Evolutionary conservation across 2,888 invertebrate genomes (phyloP), one percentile per base, ranked within the genome.

Genomic region (Ormyrus pomaceus): DNA sequence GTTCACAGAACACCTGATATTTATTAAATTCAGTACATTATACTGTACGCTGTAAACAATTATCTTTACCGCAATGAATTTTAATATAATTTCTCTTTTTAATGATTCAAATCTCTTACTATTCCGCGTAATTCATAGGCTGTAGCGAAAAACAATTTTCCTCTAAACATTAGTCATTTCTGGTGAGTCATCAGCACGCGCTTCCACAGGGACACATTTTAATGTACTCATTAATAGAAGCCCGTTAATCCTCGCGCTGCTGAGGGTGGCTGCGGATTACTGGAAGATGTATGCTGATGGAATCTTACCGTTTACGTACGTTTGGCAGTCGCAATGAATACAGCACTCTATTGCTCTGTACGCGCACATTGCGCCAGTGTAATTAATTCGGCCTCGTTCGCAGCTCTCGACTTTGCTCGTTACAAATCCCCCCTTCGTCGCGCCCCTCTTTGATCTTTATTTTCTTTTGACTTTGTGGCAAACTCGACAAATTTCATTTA

Each of bases 261-360:
- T 50, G 62, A 72, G 83, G 83, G 84, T 83, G 82, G 83, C 83
- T 77, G 77, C 82, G 87, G 87, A 89, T 89, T 88, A 89, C 83
- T 72, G 51, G 82, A 87, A 89, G 89, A 89, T 88, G 86, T 88
- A 89, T 86, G 86, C 86, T 86, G 88, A 89, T 89, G 88, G 87
- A 89, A 88, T 88, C 86, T 88, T 87, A 86, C 84, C 86, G 87
- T 88, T 87, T 86, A 85, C 77, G 65, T 56, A n/a, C 51, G 8
- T 85, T 83, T 81, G 81, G 85, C 85, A 82, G 81, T 70, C 75
- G 81, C 83, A 86, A 86, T 85, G 86, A 87, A 85, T 85, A 80
- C 84, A 46, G 48, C 34, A 13, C 6, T 34, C 55, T 46, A 46
- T 19, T 51, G 34, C 50, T 19, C 8, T 8, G 48, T 55, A 46